Evolutionary conservation across 1,140 invertebrate genomes (phyloP).

Genomic region (Berghia stephanieae): DNA sequence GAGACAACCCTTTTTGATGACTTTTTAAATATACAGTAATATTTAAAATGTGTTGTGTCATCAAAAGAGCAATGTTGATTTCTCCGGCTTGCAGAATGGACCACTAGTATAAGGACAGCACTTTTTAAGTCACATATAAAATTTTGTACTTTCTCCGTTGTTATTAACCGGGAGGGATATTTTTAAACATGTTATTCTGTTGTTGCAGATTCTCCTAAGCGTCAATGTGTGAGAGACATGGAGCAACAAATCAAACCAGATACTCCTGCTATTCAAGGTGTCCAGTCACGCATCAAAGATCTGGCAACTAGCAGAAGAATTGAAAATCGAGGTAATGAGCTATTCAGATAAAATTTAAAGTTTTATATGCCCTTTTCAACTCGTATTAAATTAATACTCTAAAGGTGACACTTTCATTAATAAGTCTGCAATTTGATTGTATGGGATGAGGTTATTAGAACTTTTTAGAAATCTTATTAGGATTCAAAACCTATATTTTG

Average conservation of each 20-base stretch:
- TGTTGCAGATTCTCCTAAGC: conserved; percentile 56
- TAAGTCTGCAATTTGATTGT: no score
- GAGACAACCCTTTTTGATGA: no score
- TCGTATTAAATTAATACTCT: background rate
- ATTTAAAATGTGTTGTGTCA: background rate
- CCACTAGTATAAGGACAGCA: background rate
- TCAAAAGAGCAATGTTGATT: background rate
- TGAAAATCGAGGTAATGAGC: conserved; percentile 28
- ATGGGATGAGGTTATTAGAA: background rate
- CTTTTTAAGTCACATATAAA: background rate
- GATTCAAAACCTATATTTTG: no score
- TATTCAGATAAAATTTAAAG: background rate
- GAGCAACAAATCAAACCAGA: conserved; percentile 53
- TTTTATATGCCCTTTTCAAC: background rate
- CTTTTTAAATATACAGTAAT: no score
- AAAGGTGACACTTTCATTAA: no score
- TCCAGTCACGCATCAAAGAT: conserved; percentile 51
- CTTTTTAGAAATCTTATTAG: background rate
- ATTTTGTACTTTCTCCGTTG: background rate
- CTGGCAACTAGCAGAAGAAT: conserved; percentile 36
- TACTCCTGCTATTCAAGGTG: conserved; percentile 60
- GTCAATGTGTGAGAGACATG: conserved; percentile 53
- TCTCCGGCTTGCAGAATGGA: background rate
- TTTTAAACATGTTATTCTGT: conserved; percentile 13
- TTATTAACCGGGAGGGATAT: background rate